Conservation (phyloP, 1,140 invertebrate species). For the Wasmannia auropunctata region DNA sequence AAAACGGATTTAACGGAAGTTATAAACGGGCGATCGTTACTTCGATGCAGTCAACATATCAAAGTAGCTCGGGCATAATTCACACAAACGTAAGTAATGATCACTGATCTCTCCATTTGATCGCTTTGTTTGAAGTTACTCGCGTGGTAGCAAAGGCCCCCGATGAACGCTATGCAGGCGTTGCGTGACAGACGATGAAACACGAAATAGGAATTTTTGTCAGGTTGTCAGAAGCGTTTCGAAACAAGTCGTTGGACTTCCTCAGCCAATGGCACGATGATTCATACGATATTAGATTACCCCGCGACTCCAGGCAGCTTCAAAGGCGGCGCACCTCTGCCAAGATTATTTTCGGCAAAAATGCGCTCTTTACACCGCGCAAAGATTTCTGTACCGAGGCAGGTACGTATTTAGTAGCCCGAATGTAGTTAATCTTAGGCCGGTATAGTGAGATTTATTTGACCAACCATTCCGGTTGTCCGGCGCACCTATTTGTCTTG, state of each 20-base stretch:
- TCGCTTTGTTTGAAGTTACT: constrained; percentile 47
- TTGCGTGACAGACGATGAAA: constrained; percentile 51
- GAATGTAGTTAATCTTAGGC: constrained; percentile 74
- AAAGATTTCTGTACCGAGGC: constrained; percentile 70
- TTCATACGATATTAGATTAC: constrained; percentile 67
- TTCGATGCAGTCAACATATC: neutral
- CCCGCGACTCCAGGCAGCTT: constrained; percentile 61
- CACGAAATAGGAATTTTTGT: constrained; percentile 53
- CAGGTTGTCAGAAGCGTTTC: constrained; percentile 49
- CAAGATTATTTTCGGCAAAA: constrained; percentile 76
- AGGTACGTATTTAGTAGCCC: constrained; percentile 71
- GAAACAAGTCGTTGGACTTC: constrained; percentile 55
- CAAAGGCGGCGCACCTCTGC: constrained; percentile 59
- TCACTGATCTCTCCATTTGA: constrained; percentile 51
- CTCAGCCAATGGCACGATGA: constrained; percentile 51
- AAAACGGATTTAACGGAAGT: neutral
- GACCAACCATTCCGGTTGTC: constrained; percentile 70
- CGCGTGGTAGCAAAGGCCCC: constrained; percentile 28
- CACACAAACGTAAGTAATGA: constrained; percentile 36
- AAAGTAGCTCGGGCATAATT: neutral
- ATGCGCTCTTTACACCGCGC: constrained; percentile 66
- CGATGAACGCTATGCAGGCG: neutral
- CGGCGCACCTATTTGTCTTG: constrained; percentile 73
- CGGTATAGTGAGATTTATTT: constrained; percentile 74
- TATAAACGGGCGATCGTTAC: neutral